These are phyloP conservation scores for Patella vulgata DNA, from an alignment of 1,140 invertebrate species.

Conservation along the genomic window DNA sequence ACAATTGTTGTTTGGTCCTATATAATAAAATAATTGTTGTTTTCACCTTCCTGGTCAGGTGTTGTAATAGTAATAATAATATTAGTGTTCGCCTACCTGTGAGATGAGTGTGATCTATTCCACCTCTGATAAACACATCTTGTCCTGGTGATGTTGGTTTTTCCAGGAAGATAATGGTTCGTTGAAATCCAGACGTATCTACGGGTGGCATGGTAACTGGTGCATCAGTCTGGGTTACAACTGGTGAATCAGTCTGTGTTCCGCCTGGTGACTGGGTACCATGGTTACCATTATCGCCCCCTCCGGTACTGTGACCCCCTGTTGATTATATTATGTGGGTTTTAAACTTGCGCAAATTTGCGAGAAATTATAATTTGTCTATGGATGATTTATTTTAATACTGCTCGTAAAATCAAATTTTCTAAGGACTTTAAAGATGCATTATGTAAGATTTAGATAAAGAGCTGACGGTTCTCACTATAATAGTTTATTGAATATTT, in stretches of 20 bases:
- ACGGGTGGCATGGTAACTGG: conserved; percentile 12
- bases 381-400: too few relatives aligned
- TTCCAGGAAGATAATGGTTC: conserved; percentile 65
- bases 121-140: conserved; percentile 69
- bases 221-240: neutral
- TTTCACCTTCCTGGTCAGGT: too few relatives aligned
- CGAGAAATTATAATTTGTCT: too few relatives aligned
- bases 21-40: too few relatives aligned
- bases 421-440: too few relatives aligned
- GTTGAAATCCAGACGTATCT: conserved; percentile 20
- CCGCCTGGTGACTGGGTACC: neutral
- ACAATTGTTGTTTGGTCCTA: too few relatives aligned
- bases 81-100: conserved; percentile 29
- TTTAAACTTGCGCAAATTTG: too few relatives aligned
- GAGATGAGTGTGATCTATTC: conserved; percentile 54
- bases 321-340: neutral
- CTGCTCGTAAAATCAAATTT: too few relatives aligned
- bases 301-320: conserved; percentile 8
- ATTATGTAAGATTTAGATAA: too few relatives aligned
- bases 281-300: neutral
- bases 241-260: neutral
- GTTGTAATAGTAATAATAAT: too few relatives aligned
- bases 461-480: too few relatives aligned
- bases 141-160: conserved; percentile 64
- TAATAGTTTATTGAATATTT: too few relatives aligned